A percentile compares a stretch with the other conserved stretches of the same genome.
phyloP scores from a whole-genome alignment of 1,140 invertebrate genomes.

The Leucophenga varia region DNA sequence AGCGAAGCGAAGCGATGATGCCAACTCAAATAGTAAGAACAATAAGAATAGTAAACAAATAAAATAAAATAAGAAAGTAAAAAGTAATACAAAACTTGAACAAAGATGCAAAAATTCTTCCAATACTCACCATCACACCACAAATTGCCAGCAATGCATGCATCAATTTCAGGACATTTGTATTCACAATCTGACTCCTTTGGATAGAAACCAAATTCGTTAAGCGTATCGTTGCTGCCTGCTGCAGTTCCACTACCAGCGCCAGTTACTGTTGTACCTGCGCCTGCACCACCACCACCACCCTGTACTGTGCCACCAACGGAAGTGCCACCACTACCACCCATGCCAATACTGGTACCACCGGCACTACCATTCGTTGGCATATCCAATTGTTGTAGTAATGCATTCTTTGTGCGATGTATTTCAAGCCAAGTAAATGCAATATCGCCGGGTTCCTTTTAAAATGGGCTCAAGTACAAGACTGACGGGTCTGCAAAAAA shows the following conservation, averaged over 20 bases:
- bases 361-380: constrained; percentile 56
- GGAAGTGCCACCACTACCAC: constrained; percentile 2
- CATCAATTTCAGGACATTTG: constrained; percentile 85
- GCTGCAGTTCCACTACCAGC: constrained; percentile 19
- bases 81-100: constrained; percentile 26
- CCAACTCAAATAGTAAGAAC: too few relatives aligned
- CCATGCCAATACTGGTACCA: constrained; percentile 14
- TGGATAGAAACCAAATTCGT: constrained; percentile 51
- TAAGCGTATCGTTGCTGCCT: constrained; percentile 60
- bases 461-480: constrained; percentile 75
- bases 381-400: constrained; percentile 64
- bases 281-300: too few relatives aligned
- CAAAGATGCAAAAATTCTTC: background rate
- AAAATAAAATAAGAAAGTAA: constrained; percentile 1
- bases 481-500: constrained; percentile 54
- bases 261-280: too few relatives aligned
- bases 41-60: background rate
- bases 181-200: constrained; percentile 65
- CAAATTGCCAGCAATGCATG: constrained; percentile 79
- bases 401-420: constrained; percentile 64
- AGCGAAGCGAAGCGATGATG: too few relatives aligned
- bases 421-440: constrained; percentile 74
- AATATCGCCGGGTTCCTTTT: constrained; percentile 66
- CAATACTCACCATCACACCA: constrained; percentile 79
- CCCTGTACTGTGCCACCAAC: constrained; percentile 22